Conservation (phyloP, 2,888 invertebrate genomes). For the Leptinotarsa tumamoca region DNA sequence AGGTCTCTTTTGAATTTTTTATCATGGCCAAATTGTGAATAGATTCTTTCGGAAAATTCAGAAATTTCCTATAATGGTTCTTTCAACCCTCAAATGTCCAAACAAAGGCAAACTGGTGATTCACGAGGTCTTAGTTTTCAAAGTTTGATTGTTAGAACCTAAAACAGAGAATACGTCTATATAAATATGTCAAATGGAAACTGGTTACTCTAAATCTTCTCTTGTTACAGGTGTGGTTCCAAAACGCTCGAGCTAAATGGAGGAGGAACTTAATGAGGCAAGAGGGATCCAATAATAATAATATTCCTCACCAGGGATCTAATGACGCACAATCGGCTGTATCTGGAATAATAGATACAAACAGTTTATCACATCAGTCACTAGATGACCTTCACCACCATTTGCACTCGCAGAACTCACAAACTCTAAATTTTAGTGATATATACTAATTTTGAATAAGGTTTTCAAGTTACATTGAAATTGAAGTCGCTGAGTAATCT, state of each 20-base stretch:
- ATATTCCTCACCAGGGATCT: slow-evolving; percentile 55
- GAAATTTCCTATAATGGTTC: too few relatives aligned
- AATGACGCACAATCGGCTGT: slow-evolving; percentile 60
- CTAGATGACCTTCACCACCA: slow-evolving; percentile 71
- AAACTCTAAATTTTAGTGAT: slow-evolving; percentile 64
- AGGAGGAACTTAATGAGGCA: slow-evolving; percentile 92
- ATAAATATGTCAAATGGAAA: too few relatives aligned
- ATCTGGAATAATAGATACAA: slow-evolving; percentile 67
- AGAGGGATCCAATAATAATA: slow-evolving; percentile 70
- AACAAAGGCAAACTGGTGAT: too few relatives aligned
- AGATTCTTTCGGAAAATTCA: too few relatives aligned
- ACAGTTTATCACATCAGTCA: slow-evolving; percentile 67
- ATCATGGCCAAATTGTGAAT: too few relatives aligned
- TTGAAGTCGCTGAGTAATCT: too few relatives aligned
- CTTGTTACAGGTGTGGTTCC: slow-evolving; percentile 94
- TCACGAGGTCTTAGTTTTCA: too few relatives aligned
- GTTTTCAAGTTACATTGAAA: too few relatives aligned
- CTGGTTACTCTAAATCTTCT: slow-evolving; percentile 38
- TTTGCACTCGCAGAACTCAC: slow-evolving; percentile 67
- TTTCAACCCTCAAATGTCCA: too few relatives aligned
- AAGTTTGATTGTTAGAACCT: too few relatives aligned
- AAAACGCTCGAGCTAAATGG: slow-evolving; percentile 99
- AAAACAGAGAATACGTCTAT: too few relatives aligned
- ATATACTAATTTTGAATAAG: slow-evolving; percentile 59
- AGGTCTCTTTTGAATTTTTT: too few relatives aligned